These are phyloP conservation scores for Andricus grossulariae DNA, from an alignment of 1,140 invertebrate genomes.

Conservation along the genomic window DNA sequence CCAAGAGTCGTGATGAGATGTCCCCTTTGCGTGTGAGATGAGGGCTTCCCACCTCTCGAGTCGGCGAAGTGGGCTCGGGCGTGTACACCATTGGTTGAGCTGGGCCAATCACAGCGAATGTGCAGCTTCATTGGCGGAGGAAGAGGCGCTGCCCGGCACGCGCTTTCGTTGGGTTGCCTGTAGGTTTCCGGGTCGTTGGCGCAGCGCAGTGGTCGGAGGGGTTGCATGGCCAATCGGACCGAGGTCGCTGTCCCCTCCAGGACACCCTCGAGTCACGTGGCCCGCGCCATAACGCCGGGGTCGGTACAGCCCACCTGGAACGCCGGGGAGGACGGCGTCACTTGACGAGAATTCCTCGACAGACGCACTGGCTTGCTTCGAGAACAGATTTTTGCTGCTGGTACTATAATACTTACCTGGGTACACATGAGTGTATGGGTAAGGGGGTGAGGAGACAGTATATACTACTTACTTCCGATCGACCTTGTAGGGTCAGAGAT, in stretches of 20 bases:
- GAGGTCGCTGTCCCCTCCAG: conserved; percentile 29
- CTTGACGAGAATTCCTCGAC: conserved; percentile 14
- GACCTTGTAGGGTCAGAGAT: conserved; percentile 14
- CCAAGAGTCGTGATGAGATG: conserved; percentile 74
- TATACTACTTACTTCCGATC: conserved; percentile 1
- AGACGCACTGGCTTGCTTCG: conserved; percentile 1
- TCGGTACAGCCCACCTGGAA: conserved; percentile 43
- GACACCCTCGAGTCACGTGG: conserved; percentile 35
- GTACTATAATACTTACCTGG: background rate
- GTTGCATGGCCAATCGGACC: conserved; percentile 41
- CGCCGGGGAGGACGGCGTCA: background rate
- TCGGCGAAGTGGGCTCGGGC: conserved; percentile 42
- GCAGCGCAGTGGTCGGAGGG: background rate
- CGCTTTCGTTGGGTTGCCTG: background rate
- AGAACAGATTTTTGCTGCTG: background rate
- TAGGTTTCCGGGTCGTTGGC: background rate
- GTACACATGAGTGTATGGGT: background rate
- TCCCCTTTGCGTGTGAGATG: conserved; percentile 72
- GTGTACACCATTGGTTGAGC: conserved; percentile 60
- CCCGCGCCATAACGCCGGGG: conserved; percentile 37
- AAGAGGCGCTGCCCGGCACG: conserved; percentile 32
- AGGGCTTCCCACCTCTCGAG: conserved; percentile 57
- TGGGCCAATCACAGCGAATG: conserved; percentile 51
- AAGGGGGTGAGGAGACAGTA: background rate
- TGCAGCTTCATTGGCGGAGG: conserved; percentile 39